Base-by-base conservation (phyloP, 2,888 invertebrate species). In the Drosophila diplacantha region DNA sequence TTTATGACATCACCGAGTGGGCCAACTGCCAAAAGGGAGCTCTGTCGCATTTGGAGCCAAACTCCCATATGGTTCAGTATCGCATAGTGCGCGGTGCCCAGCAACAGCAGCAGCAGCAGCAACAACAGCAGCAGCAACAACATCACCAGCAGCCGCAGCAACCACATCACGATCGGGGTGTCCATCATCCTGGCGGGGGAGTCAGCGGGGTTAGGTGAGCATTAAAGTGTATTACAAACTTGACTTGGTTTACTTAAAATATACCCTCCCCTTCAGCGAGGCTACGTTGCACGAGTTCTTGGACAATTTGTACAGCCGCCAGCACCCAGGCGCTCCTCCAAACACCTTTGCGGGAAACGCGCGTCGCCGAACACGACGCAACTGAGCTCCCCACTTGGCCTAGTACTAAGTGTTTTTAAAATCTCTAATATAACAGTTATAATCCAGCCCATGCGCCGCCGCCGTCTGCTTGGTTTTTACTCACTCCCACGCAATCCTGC, bases 1-100 rank as follows among this genome's bases (percentile, higher is more conserved):
- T 98, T 31, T 98, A 96, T 88, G 96, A 98, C 89, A 97, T 98
- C 81, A 97, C 97, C 44, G 96, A 97, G 89, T 98, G 98, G 98
- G 98, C 97, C 22, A 94, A 95, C 73, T 98, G 98, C 89, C 96
- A 97, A 62, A 88, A 88, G 60, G 88, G 88, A n/a, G 88, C 89
- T 5, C 71, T 88, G 38, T 86, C 88, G 26, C 96, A 97, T 89
- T 90, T 97, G 74, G 93, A 95, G 89, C 95, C 96, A 14, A 96
- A 97, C 89, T 94, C 95, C 66, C 97, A 97, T 90, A 93, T 94
- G 88, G 96, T 97, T 67, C 96, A 96, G 88, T 88, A 88, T 81
- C 87, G 88, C 39, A 88, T 88, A 74, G 88, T 88, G 34, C 85
- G 88, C 12, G 88, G 88, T 26, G 87, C 87, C 18, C 87, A 88